Evolutionary conservation across 2,113 vertebrate species (phyloP).

Genomic region (Taxidea taxus): DNA sequence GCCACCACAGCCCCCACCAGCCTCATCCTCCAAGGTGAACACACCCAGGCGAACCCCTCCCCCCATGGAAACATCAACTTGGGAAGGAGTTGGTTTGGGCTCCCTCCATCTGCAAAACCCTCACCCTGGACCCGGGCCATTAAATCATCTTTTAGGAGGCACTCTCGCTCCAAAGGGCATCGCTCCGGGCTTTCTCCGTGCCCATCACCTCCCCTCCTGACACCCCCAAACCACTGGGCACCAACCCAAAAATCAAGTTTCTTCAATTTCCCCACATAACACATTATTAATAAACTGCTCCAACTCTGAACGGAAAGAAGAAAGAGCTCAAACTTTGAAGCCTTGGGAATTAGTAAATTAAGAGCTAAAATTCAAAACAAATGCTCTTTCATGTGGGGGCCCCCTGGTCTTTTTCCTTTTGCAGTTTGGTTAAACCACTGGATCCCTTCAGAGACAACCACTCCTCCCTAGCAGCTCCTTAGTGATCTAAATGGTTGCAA

Average conservation of each 20-base stretch:
- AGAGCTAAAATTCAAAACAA: slow-evolving; percentile 87
- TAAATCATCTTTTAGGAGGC: neutral
- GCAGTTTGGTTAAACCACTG: slow-evolving; percentile 40
- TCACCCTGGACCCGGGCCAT: neutral
- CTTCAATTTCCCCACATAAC: neutral
- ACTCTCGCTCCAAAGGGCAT: neutral
- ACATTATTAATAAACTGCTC: slow-evolving; percentile 66
- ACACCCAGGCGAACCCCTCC: neutral
- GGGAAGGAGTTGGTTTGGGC: slow-evolving; percentile 3
- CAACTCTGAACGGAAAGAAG: slow-evolving; percentile 62
- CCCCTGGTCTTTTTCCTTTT: slow-evolving; percentile 37
- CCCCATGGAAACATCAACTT: slow-evolving; percentile 14
- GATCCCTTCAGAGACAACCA: slow-evolving; percentile 75
- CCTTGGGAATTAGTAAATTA: slow-evolving; percentile 86
- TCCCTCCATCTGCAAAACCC: slow-evolving; percentile 23
- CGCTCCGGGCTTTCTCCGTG: neutral
- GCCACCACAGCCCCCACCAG: neutral
- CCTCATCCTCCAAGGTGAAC: slow-evolving; percentile 16
- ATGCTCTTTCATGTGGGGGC: slow-evolving; percentile 84
- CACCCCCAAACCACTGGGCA: slow-evolving; percentile 41
- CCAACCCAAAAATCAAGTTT: slow-evolving; percentile 18
- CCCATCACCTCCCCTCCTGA: neutral
- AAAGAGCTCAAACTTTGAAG: slow-evolving; percentile 75
- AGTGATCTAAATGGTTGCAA: slow-evolving; percentile 77
- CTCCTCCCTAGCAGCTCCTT: slow-evolving; percentile 75